These are phyloP conservation scores for Neosilurus hyrtlii DNA, from an alignment of 2,797 vertebrate species.

Conservation along the genomic window DNA sequence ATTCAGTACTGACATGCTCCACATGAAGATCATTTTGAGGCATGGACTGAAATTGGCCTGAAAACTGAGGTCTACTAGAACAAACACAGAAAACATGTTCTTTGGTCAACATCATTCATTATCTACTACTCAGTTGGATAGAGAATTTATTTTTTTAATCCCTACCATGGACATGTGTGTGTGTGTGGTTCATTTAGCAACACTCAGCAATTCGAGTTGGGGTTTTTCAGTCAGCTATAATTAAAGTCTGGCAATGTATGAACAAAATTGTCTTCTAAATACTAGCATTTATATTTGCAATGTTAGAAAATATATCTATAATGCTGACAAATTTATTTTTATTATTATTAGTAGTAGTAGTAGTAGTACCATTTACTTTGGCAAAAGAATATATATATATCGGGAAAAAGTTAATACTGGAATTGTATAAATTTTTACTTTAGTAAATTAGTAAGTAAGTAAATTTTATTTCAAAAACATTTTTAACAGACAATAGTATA, in stretches of 20 bases:
- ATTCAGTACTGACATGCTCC: not conserved
- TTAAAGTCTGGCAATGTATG: not conserved
- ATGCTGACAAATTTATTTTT: no score
- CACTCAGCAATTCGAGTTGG: not conserved
- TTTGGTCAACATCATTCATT: not conserved
- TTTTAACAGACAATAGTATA: no score
- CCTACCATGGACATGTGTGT: not conserved
- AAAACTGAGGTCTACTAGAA: not conserved
- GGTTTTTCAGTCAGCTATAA: not conserved
- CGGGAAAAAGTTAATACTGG: no score
- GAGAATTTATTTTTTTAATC: not conserved
- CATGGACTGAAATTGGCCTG: not conserved
- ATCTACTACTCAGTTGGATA: not conserved
- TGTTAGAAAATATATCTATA: no score
- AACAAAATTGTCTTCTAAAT: not conserved
- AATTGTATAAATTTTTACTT: no score
- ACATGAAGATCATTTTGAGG: not conserved
- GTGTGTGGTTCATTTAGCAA: not conserved
- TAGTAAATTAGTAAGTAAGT: no score
- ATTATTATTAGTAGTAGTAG: no score
- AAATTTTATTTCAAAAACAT: no score
- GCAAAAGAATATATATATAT: no score
- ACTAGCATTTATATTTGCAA: not conserved
- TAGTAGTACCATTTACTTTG: no score
- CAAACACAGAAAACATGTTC: not conserved